Base-by-base conservation (phyloP, 2,888 invertebrate species). In the Luffia ferchaultella region DNA sequence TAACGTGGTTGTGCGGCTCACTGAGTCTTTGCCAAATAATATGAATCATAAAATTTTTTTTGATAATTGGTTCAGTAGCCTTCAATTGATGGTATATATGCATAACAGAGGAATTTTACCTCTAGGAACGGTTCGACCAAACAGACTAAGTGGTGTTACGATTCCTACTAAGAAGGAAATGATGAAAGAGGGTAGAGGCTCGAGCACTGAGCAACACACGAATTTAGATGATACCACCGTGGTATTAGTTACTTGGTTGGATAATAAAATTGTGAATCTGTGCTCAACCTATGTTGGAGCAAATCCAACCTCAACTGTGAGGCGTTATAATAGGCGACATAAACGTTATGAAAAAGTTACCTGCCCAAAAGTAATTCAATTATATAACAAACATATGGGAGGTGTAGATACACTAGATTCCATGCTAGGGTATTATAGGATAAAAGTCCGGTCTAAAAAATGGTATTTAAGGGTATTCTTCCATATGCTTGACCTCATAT, bases 11-110 rank as follows among this genome's bases (percentile, higher is more conserved):
- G 50, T 57, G 17, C 47, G 58, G 53, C 53, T 66, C 3, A 49
- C 56, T 1, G 48, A 41, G 16, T 58, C 59, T 17, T n/a, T 67
- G 17, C 61, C 62, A 48, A 49, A 50, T 51, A 50, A 65, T 56
- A 3, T 53, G 18, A 65, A 63, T 50, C 53, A 62, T 47, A 66
- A 62, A 51, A 43, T 65, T 12, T 64, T 57, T 56, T 62, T 67
- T 53, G 63, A 65, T 50, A 65, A 66, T 46, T 67, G 60, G 61
- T 68, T 58, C 54, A 67, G 53, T 2, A 60, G 57, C 42, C 30
- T 57, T 12, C 45, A 41, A 19, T 52, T 59, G n/a, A 47, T 52
- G 48, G 52, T 56, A 1, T 55, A 61, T 50, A 54, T 53, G 42
- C 50, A 49, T 16, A 55, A 58, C 47, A 46, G 56, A 42, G 58